Conservation (phyloP, 2,888 invertebrate species). For the Ornithoptera priamus region DNA sequence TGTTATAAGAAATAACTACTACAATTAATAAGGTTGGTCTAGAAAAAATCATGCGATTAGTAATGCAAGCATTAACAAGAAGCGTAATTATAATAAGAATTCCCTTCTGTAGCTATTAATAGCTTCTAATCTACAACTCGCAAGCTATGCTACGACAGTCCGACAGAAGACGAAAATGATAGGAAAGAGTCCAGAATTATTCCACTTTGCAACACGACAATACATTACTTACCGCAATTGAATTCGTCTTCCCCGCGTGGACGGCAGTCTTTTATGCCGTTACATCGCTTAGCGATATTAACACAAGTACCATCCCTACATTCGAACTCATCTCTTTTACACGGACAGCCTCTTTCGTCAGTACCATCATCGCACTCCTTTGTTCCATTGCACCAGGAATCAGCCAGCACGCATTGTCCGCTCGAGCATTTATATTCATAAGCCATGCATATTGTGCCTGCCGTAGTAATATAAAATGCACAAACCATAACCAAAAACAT, state of each 20-base stretch:
- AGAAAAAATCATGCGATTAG: slow-evolving; percentile 14
- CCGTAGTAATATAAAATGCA: slow-evolving; percentile 51
- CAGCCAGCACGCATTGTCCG: slow-evolving; percentile 81
- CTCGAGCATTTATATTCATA: slow-evolving; percentile 82
- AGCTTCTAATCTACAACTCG: not conserved
- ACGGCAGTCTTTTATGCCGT: slow-evolving; percentile 80
- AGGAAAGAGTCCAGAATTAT: slow-evolving; percentile 17
- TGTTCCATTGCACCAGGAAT: slow-evolving; percentile 75
- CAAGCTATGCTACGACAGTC: slow-evolving; percentile 9
- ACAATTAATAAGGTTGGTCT: too few relatives aligned
- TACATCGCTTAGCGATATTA: slow-evolving; percentile 81
- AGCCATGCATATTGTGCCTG: slow-evolving; percentile 77
- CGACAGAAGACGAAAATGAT: slow-evolving; percentile 1
- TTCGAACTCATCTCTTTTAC: slow-evolving; percentile 73
- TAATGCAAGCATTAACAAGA: slow-evolving; percentile 27
- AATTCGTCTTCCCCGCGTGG: slow-evolving; percentile 82
- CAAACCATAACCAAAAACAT: slow-evolving; percentile 60
- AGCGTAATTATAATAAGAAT: slow-evolving; percentile 5
- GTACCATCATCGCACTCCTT: slow-evolving; percentile 76
- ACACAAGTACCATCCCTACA: slow-evolving; percentile 85
- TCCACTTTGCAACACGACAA: slow-evolving; percentile 4
- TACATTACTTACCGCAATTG: slow-evolving; percentile 66
- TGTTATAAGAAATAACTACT: too few relatives aligned
- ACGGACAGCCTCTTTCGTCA: slow-evolving; percentile 65
- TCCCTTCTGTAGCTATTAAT: not conserved